Evolutionary conservation across 2,797 vertebrate species (phyloP).

Genomic region (Smutsia temminckii): DNA sequence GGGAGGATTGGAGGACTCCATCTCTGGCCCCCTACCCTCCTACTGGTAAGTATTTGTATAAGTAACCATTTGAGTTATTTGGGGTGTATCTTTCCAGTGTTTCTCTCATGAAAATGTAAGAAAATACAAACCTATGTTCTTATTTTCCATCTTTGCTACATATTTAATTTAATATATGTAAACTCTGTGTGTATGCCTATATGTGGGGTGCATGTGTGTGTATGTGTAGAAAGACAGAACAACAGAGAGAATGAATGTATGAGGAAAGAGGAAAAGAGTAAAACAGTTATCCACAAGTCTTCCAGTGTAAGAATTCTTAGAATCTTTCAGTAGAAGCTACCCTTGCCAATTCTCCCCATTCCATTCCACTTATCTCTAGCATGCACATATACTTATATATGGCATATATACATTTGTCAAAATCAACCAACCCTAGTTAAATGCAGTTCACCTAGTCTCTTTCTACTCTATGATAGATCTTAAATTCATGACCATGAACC

Average conservation of each 20-base stretch:
- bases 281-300: not conserved
- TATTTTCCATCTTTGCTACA: not conserved
- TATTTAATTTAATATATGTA: not conserved
- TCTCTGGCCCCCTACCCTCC: not conserved
- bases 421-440: not conserved
- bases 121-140: not conserved
- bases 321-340: not conserved
- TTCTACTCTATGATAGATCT: not conserved
- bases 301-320: not conserved
- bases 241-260: not conserved
- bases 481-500: not conserved
- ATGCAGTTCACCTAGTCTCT: not conserved
- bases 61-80: not conserved
- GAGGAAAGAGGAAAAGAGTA: not conserved
- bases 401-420: not conserved
- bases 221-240: not conserved
- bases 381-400: not conserved
- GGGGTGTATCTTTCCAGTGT: not conserved
- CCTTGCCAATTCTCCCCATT: not conserved
- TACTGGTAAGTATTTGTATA: not conserved
- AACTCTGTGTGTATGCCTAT: not conserved
- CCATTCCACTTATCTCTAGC: not conserved
- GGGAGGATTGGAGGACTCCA: not conserved
- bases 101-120: not conserved
- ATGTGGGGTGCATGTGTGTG: too few species aligned